Base-by-base conservation (phyloP, 2,888 invertebrate species). In the Zootermopsis nevadensis region DNA sequence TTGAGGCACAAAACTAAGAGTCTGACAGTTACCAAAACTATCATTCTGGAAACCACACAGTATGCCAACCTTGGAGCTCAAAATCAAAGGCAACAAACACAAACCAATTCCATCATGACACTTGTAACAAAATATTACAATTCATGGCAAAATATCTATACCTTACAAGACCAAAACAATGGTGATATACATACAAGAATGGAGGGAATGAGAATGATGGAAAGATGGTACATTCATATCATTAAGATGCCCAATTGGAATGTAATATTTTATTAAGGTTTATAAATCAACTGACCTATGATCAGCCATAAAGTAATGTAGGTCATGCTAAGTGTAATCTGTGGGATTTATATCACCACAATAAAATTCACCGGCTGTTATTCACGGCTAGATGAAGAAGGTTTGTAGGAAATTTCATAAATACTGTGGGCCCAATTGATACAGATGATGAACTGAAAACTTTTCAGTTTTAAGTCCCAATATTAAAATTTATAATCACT, bases 1-100 rank as follows among this genome's bases (percentile, higher is more conserved):
- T 77, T 77, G 77, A 77, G 77, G 77, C 77, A 77, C 77, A 77
- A 48, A 77, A 77, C 77, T 77, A 77, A 77, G 77, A 77, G 69
- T 69, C 19, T 69, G 69, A 69, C 10, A 69, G 69, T 69, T 69
- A 69, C 27, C 69, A 69, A 69, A 69, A 31, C 33, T n/a, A 69
- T 10, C 31, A 27, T 69, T 33, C 69, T 69, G 69, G 69, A 33
- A 69, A 31, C 69, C 69, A 15, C 31, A 67, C 69, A 69, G 30
- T 69, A 15, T 31, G 69, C 30, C 69, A 69, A 69, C 33, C 69
- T 69, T 69, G 69, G 67, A 67, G 67, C 31, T 67, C 12, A 33
- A 8, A 33, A 60, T 7, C 15, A n/a, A 60, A 60, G 27, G 60
- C 60, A 60, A 60, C 60, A 60, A 60, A 27, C 60, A 60, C 10